Evolutionary conservation across 2,888 invertebrate species (phyloP).

Genomic region (Torymus tubicola): DNA sequence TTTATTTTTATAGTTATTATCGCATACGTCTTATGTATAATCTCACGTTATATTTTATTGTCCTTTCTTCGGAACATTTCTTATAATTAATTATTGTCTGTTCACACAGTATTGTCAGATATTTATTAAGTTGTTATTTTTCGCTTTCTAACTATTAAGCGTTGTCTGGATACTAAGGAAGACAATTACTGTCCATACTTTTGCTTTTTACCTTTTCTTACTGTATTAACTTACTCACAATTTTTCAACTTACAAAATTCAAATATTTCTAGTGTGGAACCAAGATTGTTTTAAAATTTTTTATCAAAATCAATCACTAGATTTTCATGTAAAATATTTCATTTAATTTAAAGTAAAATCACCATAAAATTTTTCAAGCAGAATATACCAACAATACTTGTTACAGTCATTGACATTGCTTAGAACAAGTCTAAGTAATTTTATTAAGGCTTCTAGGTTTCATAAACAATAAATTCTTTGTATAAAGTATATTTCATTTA

Average conservation of each 20-base stretch:
- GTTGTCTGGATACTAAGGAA: constrained; percentile 76
- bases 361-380: constrained; percentile 26
- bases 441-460: constrained; percentile 67
- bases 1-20: constrained; percentile 25
- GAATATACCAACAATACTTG: constrained; percentile 37
- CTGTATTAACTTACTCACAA: background rate
- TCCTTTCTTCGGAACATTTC: constrained; percentile 72
- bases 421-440: constrained; percentile 66
- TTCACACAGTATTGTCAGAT: constrained; percentile 76
- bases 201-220: background rate
- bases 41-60: constrained; percentile 67
- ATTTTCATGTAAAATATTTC: background rate
- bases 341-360: background rate
- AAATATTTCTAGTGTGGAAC: too few species aligned
- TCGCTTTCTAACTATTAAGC: constrained; percentile 61
- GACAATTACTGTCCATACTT: constrained; percentile 59
- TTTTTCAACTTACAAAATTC: too few species aligned
- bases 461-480: constrained; percentile 65
- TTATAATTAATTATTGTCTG: constrained; percentile 75
- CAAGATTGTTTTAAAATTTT: too few species aligned
- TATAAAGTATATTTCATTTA: constrained; percentile 69
- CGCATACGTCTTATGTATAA: constrained; percentile 45
- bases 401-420: constrained; percentile 59
- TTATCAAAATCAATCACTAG: too few species aligned
- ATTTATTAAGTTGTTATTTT: constrained; percentile 67